A percentile compares a stretch with the other conserved stretches of the same genome.
Evolutionary conservation across 1,140 invertebrate genomes (phyloP).

Genomic region (Zeugodacus cucurbitae): DNA sequence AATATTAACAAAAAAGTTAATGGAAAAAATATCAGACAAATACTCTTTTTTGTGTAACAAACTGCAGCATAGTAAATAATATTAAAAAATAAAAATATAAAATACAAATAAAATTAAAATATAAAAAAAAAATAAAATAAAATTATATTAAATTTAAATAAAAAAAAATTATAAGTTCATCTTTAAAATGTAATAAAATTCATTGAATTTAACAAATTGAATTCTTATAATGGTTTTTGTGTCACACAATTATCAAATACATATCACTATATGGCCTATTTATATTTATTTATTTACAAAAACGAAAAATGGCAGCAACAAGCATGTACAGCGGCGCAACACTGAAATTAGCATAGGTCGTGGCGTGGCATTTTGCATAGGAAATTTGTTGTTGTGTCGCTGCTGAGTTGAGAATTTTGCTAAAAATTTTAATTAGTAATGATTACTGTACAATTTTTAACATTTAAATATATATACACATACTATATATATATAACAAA

Average conservation of each 20-base stretch:
- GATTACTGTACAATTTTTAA: no score
- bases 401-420: not conserved
- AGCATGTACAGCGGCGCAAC: not conserved
- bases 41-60: not conserved
- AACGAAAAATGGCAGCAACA: slow-evolving; percentile 43
- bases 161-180: not conserved
- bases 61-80: not conserved
- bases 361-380: not conserved
- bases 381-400: not conserved
- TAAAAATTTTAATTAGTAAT: not conserved
- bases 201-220: not conserved
- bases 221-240: slow-evolving; percentile 58
- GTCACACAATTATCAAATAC: slow-evolving; percentile 65
- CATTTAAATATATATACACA: slow-evolving; percentile 23
- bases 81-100: slow-evolving; percentile 12
- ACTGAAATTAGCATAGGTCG: no score
- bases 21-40: no score
- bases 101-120: not conserved
- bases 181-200: not conserved
- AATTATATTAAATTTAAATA: not conserved
- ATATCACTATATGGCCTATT: slow-evolving; percentile 66
- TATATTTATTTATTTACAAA: slow-evolving; percentile 56
- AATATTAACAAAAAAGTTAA: not conserved
- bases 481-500: not conserved
- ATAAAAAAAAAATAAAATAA: not conserved